These are phyloP conservation scores for Decapterus maruadsi DNA, from an alignment of 2,797 vertebrate genomes.

Conservation along the genomic window DNA sequence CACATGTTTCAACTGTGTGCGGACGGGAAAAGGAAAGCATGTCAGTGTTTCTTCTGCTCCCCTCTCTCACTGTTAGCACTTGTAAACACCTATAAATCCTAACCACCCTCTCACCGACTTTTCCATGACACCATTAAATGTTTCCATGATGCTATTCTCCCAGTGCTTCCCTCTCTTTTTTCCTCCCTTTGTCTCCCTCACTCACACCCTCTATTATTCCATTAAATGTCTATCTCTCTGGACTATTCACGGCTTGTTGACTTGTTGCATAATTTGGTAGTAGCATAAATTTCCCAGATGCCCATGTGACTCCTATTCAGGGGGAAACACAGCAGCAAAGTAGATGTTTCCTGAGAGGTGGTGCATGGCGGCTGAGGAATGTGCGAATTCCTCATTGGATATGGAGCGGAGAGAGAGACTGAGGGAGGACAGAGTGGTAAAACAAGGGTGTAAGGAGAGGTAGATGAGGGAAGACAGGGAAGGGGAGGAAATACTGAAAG, in stretches of 20 bases:
- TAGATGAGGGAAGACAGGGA: not conserved
- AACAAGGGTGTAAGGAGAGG: conserved; percentile 14
- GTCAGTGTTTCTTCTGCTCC: conserved; percentile 36
- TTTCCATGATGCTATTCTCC: conserved; percentile 41
- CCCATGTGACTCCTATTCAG: conserved; percentile 37
- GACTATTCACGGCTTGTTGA: conserved; percentile 7
- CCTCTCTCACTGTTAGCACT: conserved; percentile 14
- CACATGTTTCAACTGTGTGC: conserved; percentile 35
- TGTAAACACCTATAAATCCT: conserved; percentile 42
- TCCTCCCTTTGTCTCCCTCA: not conserved
- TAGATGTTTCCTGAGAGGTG: conserved; percentile 69
- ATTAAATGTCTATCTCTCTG: conserved; percentile 22
- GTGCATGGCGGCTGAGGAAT: conserved; percentile 67
- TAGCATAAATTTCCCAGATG: conserved; percentile 39
- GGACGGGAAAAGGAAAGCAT: conserved; percentile 27
- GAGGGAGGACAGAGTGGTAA: conserved; percentile 8
- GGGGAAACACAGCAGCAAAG: conserved; percentile 42
- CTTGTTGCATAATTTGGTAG: conserved; percentile 46
- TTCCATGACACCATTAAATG: conserved; percentile 74
- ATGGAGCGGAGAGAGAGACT: conserved; percentile 44
- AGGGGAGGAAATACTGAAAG: not conserved
- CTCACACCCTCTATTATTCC: conserved; percentile 3
- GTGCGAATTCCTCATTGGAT: conserved; percentile 64
- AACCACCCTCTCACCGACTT: conserved; percentile 37
- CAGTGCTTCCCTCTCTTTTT: not conserved